Evolutionary conservation across 2,888 invertebrate genomes (phyloP), one percentile per base, ranked within the genome.

Genomic region (Napeogenes sylphis): DNA sequence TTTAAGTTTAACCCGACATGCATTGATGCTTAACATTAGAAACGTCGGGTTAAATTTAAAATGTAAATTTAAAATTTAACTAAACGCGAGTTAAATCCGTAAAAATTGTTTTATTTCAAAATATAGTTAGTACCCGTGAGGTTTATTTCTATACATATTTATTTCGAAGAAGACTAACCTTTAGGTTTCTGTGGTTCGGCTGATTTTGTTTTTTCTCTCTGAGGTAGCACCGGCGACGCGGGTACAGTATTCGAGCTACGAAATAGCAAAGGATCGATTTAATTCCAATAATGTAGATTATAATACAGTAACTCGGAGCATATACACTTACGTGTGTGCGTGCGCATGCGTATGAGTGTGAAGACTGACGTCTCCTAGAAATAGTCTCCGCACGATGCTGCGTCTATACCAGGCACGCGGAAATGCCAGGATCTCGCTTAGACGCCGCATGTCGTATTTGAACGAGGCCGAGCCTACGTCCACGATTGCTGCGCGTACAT

Each of bases 391-490:
- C 38, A 99, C 98, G 75, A 99, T 97, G 71, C 96, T 96, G 47
- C 97, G 93, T 3, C 99, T 92, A 85, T 99, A 99, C 99, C 99
- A 99, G 13, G 99, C 99, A 87, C 98, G 98, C 0, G 99, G 99
- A 83, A 99, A 99, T 0, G 98, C 98, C 64, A 99, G 91, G 77
- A 99, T 98, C 90, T 99, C 99, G 0, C 98, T 96, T 68, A 99
- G 87, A 0, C 99, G 93, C 45, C 99, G 93, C 98, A 99, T 99
- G 83, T 99, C 99, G 85, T 99, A 99, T 81, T 99, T 98, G 86
- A 99, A 99, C 33, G 97, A 97, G 10, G 98, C 98, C 32, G 97
- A 97, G 33, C 98, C 98, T 72, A 98, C 97, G 87, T 98, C 98
- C 75, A 98, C 95, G 71, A 98, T 97, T 2, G 98, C 96, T 95